Conservation (phyloP, 1,140 invertebrate species). For the Portunus trituberculatus region DNA sequence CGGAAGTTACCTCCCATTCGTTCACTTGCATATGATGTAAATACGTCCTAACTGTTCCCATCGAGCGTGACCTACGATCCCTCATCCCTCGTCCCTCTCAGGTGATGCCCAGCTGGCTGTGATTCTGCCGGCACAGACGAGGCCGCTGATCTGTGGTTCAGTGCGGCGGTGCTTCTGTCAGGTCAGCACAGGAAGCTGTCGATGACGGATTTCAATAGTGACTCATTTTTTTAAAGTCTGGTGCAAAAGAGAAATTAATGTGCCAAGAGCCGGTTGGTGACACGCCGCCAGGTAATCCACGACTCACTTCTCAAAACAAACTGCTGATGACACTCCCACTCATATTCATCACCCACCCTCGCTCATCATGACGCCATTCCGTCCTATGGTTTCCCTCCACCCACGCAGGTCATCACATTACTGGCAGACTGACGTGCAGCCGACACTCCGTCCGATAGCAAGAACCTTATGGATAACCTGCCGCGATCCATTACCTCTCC, state of each 20-base stretch:
- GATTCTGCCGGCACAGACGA: neutral
- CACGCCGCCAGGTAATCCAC: neutral
- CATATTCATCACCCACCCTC: too few species aligned
- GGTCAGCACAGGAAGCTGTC: neutral
- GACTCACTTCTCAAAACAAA: neutral
- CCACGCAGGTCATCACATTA: too few species aligned
- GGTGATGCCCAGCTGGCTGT: neutral
- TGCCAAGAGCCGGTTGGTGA: neutral
- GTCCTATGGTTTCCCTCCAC: too few species aligned
- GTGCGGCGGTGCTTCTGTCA: neutral
- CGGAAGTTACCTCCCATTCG: slow-evolving; percentile 7
- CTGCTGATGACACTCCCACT: neutral
- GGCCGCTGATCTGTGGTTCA: neutral
- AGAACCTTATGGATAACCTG: too few species aligned
- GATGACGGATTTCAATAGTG: neutral
- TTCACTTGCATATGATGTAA: neutral
- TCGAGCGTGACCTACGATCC: neutral
- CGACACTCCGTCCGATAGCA: too few species aligned
- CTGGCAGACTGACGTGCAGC: too few species aligned
- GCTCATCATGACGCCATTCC: too few species aligned
- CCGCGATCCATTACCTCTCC: too few species aligned
- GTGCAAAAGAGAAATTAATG: neutral
- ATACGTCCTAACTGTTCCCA: neutral
- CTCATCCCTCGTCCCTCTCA: neutral
- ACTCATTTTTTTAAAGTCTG: neutral